Base-by-base conservation (phyloP, 2,888 invertebrate species). In the Prosopocoilus inquinatus region DNA sequence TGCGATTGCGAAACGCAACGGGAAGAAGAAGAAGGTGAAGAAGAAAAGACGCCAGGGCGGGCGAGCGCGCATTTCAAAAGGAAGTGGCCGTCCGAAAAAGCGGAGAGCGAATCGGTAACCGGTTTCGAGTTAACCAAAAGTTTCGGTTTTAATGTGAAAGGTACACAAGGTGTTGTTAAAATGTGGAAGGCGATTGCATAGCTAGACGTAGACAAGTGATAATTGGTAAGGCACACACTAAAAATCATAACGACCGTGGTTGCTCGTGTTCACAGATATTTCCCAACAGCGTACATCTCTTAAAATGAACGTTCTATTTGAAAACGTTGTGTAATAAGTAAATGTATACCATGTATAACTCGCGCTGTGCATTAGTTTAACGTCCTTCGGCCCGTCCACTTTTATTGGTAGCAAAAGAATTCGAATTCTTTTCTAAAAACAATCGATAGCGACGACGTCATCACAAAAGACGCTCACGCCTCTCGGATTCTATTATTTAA, bases 101-200 rank as follows among this genome's bases (percentile, higher is more conserved):
- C 59, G 67, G 64, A 67, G 68, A 65, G 66, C 62, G 67, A 69
- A 70, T 67, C 68, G 62, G 62, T 65, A 70, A 75, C 75, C 73
- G 73, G 74, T 74, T 74, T 69, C 59, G 63, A 64, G 69, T 69
- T 68, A 69, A 72, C 71, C 70, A 71, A 73, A 72, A 70, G 70
- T 71, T 71, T 68, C 65, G 65, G 57, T 48, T 66, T 67, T 75
- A 75, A 75, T 75, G 70, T 70, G 72, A 74, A 74, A 72, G 65
- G 73, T 70, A 74, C 71, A 75, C 72, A 74, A 47, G 55, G 55
- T 55, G 61, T 61, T 64, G 65, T 67, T 63, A 68, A 68, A 64
- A 68, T 67, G 67, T 66, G 67, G 67, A 65, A 65, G 66, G 65
- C 66, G 65, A 68, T 69, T 70, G 70, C 72, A 71, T 67, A 65